Evolutionary conservation across 2,113 vertebrate species (phyloP).

Genomic region (Lophochroa leadbeateri): DNA sequence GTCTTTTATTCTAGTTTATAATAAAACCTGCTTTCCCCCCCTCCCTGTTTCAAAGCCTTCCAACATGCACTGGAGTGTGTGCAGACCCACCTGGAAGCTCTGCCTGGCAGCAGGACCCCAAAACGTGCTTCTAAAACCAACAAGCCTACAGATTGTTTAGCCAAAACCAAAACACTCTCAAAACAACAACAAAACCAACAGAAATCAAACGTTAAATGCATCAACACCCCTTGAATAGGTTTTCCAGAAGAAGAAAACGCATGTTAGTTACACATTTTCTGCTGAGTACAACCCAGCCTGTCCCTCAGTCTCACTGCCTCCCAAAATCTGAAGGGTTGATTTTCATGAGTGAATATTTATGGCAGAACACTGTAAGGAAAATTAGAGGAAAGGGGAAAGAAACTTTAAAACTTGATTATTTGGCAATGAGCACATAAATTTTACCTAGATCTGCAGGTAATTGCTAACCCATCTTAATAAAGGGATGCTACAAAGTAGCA

Average conservation of each 20-base stretch:
- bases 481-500: background rate
- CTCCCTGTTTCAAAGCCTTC: background rate
- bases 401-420: background rate
- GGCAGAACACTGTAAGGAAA: accelerated
- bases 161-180: background rate
- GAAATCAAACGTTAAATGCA: background rate
- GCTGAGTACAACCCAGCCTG: accelerated
- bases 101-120: background rate
- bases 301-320: background rate
- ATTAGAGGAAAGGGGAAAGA: background rate
- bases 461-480: background rate
- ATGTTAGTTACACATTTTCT: background rate
- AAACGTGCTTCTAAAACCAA: background rate
- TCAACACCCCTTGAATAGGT: background rate
- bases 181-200: background rate
- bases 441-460: background rate
- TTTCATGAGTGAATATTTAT: background rate
- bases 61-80: background rate
- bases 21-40: background rate
- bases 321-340: background rate
- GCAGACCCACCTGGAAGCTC: background rate
- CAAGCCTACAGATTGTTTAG: background rate
- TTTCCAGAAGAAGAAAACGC: background rate
- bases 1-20: background rate
- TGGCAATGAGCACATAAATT: background rate